Evolutionary conservation across 2,113 vertebrate genomes (phyloP).

Genomic region (Nesogale talazaci): DNA sequence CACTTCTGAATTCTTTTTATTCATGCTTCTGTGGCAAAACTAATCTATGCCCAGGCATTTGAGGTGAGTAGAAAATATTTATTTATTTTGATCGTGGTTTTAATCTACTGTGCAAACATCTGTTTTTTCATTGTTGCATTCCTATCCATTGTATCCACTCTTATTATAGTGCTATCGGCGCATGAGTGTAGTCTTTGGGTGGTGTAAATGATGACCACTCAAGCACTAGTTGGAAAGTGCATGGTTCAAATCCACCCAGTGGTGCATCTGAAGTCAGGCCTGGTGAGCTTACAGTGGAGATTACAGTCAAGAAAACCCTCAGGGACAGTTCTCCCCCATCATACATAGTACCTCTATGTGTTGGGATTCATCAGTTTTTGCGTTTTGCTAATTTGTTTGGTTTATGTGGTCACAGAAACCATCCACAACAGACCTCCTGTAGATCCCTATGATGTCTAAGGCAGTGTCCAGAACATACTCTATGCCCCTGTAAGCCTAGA

Average conservation of each 20-base stretch:
- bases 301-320: not conserved
- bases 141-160: too few relatives aligned
- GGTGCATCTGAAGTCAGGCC: not conserved
- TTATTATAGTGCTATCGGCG: too few relatives aligned
- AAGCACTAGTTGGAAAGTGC: not conserved
- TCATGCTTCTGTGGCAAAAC: not conserved
- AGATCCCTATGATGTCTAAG: not conserved
- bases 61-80: too few relatives aligned
- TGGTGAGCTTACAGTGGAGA: not conserved
- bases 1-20: not conserved
- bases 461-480: not conserved
- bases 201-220: too few relatives aligned
- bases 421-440: not conserved
- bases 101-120: too few relatives aligned
- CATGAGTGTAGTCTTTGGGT: too few relatives aligned
- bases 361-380: not conserved
- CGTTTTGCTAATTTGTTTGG: not conserved
- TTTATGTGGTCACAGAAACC: not conserved
- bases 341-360: not conserved
- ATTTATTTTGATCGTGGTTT: too few relatives aligned
- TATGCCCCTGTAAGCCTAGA: not conserved
- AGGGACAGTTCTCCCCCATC: not conserved
- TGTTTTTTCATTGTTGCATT: too few relatives aligned
- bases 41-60: too few relatives aligned
- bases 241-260: not conserved